Base-by-base conservation (phyloP, 2,113 vertebrate species). In the Acanthochromis polyacanthus region DNA sequence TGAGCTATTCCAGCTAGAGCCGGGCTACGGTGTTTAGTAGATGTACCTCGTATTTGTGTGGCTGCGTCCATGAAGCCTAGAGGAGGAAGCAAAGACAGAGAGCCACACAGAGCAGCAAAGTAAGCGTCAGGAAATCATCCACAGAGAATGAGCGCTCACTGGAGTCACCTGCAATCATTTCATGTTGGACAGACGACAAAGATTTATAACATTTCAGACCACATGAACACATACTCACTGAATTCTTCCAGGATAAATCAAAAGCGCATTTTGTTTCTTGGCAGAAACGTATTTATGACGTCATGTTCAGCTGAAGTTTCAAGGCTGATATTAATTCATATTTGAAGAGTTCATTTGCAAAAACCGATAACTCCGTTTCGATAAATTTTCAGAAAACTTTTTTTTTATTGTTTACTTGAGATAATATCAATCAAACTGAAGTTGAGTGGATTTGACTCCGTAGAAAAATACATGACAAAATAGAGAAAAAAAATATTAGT, bases 31-130 rank as follows among this genome's bases (percentile, higher is more conserved):
- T 85, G 50, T 93, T 93, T 93, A 94, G 93, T 90, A 94, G 95
- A 95, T 93, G 95, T 99, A 99, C 98, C 98, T 99, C 97, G 91
- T 98, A 96, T 92, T 95, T 97, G 95, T 98, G 96, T 84, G 97
- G 96, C 93, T 98, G 96, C 90, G 98, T 99, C 98, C 98, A 99
- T 82, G 98, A 99, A 93, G 97, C 98, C 98, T 99, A 94, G 93
- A 97, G 91, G 95, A 91, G 92, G 93, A 96, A 93, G 92, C 85
- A 92, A 86, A 91, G 75, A 84, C 59, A 93, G 91, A 95, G 50
- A 87, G 71, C 32, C 2, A 82, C 70, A 86, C 67, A 86, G 93
- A 90, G 95, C 92, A 62, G 68, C 55, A 77, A 43, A 90, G 93
- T 89, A 91, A 94, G 91, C 58, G 55, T 69, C 40, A 40, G 15